These are phyloP conservation scores for Apamea epomidion DNA, from an alignment of 2,888 invertebrate species.

Conservation along the genomic window DNA sequence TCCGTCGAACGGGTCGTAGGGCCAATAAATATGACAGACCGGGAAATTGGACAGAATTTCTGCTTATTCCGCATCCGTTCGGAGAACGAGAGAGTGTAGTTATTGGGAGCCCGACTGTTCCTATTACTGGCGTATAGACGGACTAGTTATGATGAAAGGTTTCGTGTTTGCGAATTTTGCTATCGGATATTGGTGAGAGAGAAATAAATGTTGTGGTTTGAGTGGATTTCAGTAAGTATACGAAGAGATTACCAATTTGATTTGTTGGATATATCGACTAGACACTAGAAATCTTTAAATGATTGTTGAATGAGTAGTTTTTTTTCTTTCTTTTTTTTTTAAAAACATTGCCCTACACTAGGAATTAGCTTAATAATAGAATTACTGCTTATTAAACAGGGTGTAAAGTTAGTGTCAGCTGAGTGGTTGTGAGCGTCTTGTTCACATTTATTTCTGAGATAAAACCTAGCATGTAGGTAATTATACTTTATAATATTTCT, in stretches of 20 bases:
- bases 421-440: too few relatives aligned
- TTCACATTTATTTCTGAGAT: too few relatives aligned
- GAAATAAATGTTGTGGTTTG: conserved; percentile 28
- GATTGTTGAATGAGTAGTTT: not conserved
- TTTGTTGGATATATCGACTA: not conserved
- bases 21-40: conserved; percentile 86
- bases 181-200: conserved; percentile 11
- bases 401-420: not conserved
- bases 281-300: not conserved
- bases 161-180: conserved; percentile 33
- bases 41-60: conserved; percentile 86
- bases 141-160: conserved; percentile 38
- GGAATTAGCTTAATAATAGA: too few relatives aligned
- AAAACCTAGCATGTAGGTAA: too few relatives aligned
- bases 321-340: too few relatives aligned
- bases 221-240: not conserved
- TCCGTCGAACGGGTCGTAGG: conserved; percentile 71
- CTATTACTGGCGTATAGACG: conserved; percentile 49
- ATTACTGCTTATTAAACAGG: not conserved
- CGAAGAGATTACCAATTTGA: not conserved
- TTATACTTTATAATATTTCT: too few relatives aligned
- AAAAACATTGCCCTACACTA: too few relatives aligned
- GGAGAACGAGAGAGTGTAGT: conserved; percentile 66
- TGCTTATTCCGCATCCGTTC: conserved; percentile 77
- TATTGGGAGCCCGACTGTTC: conserved; percentile 64